These are phyloP conservation scores for Haemorhous mexicanus DNA, from an alignment of 2,113 vertebrate genomes.

Conservation along the genomic window DNA sequence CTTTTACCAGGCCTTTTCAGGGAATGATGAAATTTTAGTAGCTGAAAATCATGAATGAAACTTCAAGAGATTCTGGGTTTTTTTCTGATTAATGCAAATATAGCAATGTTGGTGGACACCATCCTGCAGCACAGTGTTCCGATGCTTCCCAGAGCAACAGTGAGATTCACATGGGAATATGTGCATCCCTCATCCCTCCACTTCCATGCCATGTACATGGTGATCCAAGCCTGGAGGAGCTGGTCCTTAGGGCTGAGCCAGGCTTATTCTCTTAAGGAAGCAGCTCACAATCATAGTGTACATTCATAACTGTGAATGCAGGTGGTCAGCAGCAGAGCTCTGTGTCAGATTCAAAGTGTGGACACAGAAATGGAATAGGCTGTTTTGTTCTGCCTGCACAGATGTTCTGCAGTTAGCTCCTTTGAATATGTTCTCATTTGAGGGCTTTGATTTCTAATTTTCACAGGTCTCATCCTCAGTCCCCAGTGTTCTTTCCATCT, in stretches of 20 bases:
- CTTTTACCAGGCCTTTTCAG: neutral
- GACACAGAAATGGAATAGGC: neutral
- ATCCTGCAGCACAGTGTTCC: neutral
- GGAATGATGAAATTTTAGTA: neutral
- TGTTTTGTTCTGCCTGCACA: neutral
- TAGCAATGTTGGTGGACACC: neutral
- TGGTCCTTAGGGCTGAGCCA: neutral
- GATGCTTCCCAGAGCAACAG: rapidly evolving
- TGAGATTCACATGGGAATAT: neutral
- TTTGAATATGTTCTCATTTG: neutral
- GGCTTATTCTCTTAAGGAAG: neutral
- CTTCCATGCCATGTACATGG: rapidly evolving
- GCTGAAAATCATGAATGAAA: neutral
- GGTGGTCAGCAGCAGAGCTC: neutral
- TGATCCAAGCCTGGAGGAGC: neutral
- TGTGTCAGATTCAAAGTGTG: rapidly evolving
- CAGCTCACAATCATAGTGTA: rapidly evolving
- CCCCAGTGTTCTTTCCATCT: neutral
- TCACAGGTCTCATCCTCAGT: neutral
- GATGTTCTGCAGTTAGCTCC: neutral
- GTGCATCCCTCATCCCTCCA: neutral
- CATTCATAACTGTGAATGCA: neutral
- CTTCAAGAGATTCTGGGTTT: neutral
- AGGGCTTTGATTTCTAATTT: neutral
- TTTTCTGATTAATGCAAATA: neutral